Evolutionary conservation across 2,888 invertebrate genomes (phyloP).

Genomic region (Ennomos erosarius): DNA sequence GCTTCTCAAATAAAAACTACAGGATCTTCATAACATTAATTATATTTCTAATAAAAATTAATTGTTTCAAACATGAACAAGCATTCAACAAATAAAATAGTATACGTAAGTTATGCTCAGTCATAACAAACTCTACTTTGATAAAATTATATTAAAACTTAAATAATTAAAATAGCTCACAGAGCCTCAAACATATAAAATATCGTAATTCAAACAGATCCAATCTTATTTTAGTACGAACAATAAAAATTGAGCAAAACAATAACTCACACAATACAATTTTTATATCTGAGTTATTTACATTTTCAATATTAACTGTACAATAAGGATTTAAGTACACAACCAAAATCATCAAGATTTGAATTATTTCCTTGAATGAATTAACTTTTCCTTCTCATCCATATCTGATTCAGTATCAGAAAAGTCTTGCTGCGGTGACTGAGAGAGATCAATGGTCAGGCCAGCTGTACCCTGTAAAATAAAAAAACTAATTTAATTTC

Average conservation of each 20-base stretch:
- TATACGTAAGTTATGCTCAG: conserved; percentile 47
- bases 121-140: conserved; percentile 49
- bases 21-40: not conserved
- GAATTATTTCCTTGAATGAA: conserved; percentile 42
- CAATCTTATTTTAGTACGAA: too few relatives aligned
- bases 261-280: too few relatives aligned
- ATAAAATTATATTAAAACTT: too few relatives aligned
- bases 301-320: too few relatives aligned
- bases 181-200: too few relatives aligned
- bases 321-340: not conserved
- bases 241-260: too few relatives aligned
- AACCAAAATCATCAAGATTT: not conserved
- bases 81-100: conserved; percentile 40
- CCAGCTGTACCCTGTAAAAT: conserved; percentile 56
- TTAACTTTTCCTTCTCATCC: conserved; percentile 58
- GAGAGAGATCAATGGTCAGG: conserved; percentile 48
- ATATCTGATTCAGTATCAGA: conserved; percentile 73
- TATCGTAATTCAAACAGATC: too few relatives aligned
- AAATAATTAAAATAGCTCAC: too few relatives aligned
- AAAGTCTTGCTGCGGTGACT: conserved; percentile 50
- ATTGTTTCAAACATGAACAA: conserved; percentile 20
- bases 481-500: not conserved
- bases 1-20: too few relatives aligned
- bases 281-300: too few relatives aligned
- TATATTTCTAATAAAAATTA: conserved; percentile 21